phyloP scores from a whole-genome alignment of 2,797 vertebrate species.

The Oryzias sinensis region DNA sequence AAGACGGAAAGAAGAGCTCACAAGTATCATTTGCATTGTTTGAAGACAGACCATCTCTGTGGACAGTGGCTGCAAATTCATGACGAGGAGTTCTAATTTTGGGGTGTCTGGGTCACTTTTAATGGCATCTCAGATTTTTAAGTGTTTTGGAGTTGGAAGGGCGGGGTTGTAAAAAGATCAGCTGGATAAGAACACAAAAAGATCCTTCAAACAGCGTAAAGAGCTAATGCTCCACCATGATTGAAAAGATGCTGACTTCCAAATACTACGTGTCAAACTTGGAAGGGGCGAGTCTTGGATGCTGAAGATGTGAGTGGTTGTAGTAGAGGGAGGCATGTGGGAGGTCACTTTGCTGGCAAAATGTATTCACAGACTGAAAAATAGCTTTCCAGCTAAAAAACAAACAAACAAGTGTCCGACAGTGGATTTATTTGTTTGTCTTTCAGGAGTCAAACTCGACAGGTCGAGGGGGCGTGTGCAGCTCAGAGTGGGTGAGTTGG shows the following conservation, averaged over 20 bases:
- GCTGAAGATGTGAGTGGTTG: conserved; percentile 27
- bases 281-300: conserved; percentile 21
- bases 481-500: conserved; percentile 24
- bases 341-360: conserved; percentile 54
- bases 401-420: conserved; percentile 41
- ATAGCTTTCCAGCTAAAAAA: conserved; percentile 38
- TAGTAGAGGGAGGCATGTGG: conserved; percentile 37
- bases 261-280: conserved; percentile 39
- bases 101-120: conserved; percentile 19
- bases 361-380: conserved; percentile 67
- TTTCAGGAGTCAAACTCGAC: conserved; percentile 53
- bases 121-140: conserved; percentile 23
- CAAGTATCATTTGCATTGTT: too few species aligned
- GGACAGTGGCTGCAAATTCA: too few species aligned
- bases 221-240: conserved; percentile 58
- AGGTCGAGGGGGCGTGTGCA: conserved; percentile 31
- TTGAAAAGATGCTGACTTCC: conserved; percentile 42
- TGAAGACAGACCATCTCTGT: too few species aligned
- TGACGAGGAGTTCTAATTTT: background rate
- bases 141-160: conserved; percentile 39
- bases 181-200: conserved; percentile 21
- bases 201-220: conserved; percentile 26
- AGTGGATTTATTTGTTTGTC: conserved; percentile 56
- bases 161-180: conserved; percentile 28
- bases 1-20: too few species aligned